Evolutionary conservation across 2,113 vertebrate genomes (phyloP).

Genomic region (Ictalurus punctatus): DNA sequence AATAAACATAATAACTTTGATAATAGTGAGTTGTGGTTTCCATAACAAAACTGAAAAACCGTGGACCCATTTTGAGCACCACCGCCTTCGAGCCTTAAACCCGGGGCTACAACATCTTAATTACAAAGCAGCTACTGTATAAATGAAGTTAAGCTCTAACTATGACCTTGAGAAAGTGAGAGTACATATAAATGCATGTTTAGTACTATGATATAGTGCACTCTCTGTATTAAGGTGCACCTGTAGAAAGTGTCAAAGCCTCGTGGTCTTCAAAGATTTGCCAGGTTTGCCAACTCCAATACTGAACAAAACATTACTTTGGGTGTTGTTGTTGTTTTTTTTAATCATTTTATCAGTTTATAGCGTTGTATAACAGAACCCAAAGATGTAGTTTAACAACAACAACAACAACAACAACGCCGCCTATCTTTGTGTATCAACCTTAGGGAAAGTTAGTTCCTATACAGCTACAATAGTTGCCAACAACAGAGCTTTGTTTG

Average conservation of each 20-base stretch:
- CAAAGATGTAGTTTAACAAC: neutral
- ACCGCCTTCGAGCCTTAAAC: neutral
- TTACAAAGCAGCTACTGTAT: conserved; percentile 1
- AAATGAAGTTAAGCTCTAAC: neutral
- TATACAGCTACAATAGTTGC: neutral
- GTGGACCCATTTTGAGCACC: neutral
- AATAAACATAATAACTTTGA: neutral
- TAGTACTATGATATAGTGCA: neutral
- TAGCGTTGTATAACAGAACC: neutral
- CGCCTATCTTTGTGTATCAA: neutral
- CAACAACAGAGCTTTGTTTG: conserved; percentile 38
- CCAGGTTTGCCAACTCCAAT: neutral
- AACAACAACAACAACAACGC: too few relatives aligned
- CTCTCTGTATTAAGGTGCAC: neutral
- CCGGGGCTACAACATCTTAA: neutral
- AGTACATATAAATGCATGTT: neutral
- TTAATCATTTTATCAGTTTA: neutral
- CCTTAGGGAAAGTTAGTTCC: neutral
- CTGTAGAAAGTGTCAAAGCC: neutral
- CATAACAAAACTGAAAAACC: neutral
- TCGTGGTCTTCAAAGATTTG: neutral
- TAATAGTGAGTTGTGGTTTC: neutral
- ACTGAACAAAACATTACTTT: neutral
- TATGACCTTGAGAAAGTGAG: neutral
- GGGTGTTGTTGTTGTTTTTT: too few relatives aligned